Evolutionary conservation across 1,140 invertebrate genomes (phyloP).

Genomic region (Mizuhopecten yessoensis): DNA sequence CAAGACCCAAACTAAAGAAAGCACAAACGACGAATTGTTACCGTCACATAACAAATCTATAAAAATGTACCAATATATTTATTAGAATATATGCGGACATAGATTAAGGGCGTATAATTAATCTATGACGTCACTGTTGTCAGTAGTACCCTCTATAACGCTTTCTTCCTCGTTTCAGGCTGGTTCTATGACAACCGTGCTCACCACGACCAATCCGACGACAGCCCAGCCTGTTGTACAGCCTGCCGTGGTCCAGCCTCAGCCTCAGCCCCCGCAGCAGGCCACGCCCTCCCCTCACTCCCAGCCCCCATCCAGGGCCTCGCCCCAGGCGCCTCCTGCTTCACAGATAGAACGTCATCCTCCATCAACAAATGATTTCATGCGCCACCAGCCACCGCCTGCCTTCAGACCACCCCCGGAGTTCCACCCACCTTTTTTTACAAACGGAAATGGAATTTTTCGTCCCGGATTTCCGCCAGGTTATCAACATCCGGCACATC

Average conservation of each 20-base stretch:
- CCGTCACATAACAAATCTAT: too few species aligned
- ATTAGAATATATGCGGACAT: neutral
- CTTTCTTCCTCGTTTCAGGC: constrained; percentile 68
- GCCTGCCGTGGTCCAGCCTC: constrained; percentile 43
- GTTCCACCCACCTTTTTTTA: constrained; percentile 80
- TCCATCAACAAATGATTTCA: constrained; percentile 75
- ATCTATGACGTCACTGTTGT: too few species aligned
- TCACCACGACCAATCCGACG: constrained; percentile 46
- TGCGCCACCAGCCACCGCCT: constrained; percentile 76
- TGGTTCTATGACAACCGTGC: constrained; percentile 68
- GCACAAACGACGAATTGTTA: too few species aligned
- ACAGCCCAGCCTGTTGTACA: neutral
- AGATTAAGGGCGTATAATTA: neutral
- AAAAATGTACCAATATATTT: too few species aligned
- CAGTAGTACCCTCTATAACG: neutral
- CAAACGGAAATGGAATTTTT: constrained; percentile 81
- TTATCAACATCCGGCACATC: constrained; percentile 80
- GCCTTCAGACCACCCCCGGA: constrained; percentile 78
- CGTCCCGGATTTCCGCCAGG: constrained; percentile 77
- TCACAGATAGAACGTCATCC: constrained; percentile 74
- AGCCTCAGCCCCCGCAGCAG: constrained; percentile 66
- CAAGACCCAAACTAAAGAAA: too few species aligned
- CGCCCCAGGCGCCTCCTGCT: constrained; percentile 67
- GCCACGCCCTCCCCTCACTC: constrained; percentile 63
- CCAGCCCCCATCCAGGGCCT: constrained; percentile 67